These are phyloP conservation scores for Luffia ferchaultella DNA, from an alignment of 2,888 invertebrate species.

Conservation along the genomic window DNA sequence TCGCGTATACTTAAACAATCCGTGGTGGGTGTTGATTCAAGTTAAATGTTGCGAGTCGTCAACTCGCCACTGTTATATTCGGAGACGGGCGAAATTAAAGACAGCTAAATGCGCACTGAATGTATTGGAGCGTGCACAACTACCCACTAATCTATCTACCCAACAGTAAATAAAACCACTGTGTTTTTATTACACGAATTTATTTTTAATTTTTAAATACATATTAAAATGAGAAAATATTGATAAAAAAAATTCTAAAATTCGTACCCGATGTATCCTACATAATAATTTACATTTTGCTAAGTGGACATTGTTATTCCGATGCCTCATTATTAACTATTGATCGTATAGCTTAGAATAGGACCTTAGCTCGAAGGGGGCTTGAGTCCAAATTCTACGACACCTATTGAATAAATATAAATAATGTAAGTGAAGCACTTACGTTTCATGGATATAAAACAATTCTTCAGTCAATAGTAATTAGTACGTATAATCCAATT, in stretches of 20 bases:
- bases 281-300: not conserved
- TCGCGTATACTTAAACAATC: too few species aligned
- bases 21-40: too few species aligned
- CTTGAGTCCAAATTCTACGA: too few species aligned
- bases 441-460: not conserved
- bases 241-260: slow-evolving; percentile 26
- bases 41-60: too few species aligned
- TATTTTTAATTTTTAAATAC: slow-evolving; percentile 56
- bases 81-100: too few species aligned
- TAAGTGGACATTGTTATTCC: not conserved
- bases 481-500: not conserved
- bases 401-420: not conserved
- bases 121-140: too few species aligned
- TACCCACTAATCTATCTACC: too few species aligned
- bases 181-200: slow-evolving; percentile 20
- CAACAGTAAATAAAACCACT: not conserved
- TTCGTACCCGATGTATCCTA: slow-evolving; percentile 12
- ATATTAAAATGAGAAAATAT: slow-evolving; percentile 33
- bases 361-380: too few species aligned
- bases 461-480: not conserved
- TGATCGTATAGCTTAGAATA: too few species aligned
- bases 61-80: too few species aligned
- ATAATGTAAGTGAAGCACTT: not conserved
- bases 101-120: too few species aligned
- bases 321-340: not conserved